Conservation (phyloP, 1,140 invertebrate species). For the Cydia splendana region DNA sequence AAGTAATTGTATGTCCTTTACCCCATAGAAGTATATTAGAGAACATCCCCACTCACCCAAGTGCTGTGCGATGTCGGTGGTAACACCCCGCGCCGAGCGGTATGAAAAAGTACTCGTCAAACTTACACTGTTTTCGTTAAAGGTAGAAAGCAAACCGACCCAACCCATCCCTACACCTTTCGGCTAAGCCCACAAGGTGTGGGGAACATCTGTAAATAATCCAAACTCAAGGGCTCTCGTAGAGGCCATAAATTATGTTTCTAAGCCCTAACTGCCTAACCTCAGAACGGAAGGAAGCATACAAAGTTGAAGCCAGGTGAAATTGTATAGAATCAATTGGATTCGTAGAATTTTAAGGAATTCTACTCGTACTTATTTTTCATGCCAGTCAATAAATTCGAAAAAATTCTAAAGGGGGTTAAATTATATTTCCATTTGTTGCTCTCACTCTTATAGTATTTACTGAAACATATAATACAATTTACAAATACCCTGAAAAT, state of each 20-base stretch:
- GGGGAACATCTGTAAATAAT: constrained; percentile 47
- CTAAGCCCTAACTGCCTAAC: constrained; percentile 8
- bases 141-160: neutral
- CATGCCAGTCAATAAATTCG: too few relatives aligned
- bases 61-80: too few relatives aligned
- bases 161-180: constrained; percentile 18
- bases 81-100: too few relatives aligned
- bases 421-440: too few relatives aligned
- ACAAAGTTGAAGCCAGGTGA: neutral
- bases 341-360: neutral
- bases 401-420: too few relatives aligned
- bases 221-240: constrained; percentile 34
- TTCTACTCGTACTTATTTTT: neutral
- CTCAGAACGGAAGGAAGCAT: constrained; percentile 22
- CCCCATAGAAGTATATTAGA: too few relatives aligned
- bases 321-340: neutral
- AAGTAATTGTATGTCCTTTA: too few relatives aligned
- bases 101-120: neutral
- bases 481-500: too few relatives aligned
- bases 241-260: constrained; percentile 27
- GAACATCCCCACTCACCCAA: too few relatives aligned
- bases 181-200: constrained; percentile 39
- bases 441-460: too few relatives aligned
- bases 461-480: too few relatives aligned
- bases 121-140: neutral